These are phyloP conservation scores for Ramphastos sulfuratus DNA, from an alignment of 2,113 vertebrate genomes.

Conservation along the genomic window DNA sequence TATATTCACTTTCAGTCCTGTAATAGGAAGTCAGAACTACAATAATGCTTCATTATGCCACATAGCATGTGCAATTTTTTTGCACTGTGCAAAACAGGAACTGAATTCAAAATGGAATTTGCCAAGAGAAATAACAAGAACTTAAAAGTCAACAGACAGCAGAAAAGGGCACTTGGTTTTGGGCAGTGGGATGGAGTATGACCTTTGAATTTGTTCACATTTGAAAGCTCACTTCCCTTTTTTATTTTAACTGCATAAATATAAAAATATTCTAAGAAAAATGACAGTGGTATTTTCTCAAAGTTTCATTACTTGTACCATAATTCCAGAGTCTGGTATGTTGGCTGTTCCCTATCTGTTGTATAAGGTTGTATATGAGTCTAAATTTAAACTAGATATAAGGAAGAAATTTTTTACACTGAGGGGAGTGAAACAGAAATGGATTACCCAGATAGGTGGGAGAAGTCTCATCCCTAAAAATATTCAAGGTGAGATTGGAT, in stretches of 20 bases:
- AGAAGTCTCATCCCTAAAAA: background rate
- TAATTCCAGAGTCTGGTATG: background rate
- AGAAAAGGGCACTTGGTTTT: conserved; percentile 32
- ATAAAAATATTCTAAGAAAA: background rate
- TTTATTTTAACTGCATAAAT: background rate
- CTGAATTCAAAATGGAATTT: conserved; percentile 21
- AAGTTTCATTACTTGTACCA: background rate
- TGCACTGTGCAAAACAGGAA: conserved; percentile 14
- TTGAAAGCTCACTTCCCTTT: background rate
- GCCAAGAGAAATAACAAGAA: conserved; percentile 46
- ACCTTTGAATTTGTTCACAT: conserved; percentile 43
- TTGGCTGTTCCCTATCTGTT: background rate
- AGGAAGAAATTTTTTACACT: background rate
- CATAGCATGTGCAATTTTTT: background rate
- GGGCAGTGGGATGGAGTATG: background rate
- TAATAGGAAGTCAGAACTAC: background rate
- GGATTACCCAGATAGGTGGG: background rate
- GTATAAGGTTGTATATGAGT: background rate
- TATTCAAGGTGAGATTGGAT: background rate
- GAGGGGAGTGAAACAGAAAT: background rate
- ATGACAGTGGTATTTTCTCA: background rate
- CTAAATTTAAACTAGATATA: background rate
- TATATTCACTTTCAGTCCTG: background rate
- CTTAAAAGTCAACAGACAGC: conserved; percentile 38
- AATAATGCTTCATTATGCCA: conserved; percentile 23